Conservation (phyloP, 2,113 vertebrate genomes). For the Melierax canorus region DNA sequence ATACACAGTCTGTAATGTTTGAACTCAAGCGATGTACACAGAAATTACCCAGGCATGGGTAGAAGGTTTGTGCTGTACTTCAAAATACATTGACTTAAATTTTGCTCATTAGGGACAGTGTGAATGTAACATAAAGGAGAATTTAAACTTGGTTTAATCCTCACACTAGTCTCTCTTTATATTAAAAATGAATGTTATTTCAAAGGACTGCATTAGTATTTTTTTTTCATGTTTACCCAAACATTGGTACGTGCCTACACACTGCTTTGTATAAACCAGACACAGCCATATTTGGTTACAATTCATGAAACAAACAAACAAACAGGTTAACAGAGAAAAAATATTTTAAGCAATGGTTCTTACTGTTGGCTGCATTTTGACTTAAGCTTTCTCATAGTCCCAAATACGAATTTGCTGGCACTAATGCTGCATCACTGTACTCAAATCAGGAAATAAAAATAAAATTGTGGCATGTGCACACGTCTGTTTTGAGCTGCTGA, state of each 20-base stretch:
- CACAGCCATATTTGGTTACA: no score
- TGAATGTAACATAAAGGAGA: not conserved
- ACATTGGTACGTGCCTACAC: not conserved
- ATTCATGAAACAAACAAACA: not conserved
- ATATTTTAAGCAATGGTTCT: not conserved
- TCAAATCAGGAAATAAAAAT: not conserved
- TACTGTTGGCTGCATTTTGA: not conserved
- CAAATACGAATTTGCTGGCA: not conserved
- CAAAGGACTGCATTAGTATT: not conserved
- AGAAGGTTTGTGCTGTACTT: not conserved
- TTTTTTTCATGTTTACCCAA: not conserved
- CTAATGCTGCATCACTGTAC: not conserved
- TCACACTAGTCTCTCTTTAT: not conserved
- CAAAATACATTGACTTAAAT: not conserved
- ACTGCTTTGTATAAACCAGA: not conserved
- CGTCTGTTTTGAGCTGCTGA: not conserved
- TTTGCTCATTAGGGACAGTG: not conserved
- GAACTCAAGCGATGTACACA: not conserved
- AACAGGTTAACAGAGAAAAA: not conserved
- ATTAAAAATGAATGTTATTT: not conserved
- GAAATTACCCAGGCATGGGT: not conserved
- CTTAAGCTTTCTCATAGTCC: not conserved
- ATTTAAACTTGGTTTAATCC: not conserved
- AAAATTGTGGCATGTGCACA: not conserved
- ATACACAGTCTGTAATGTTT: not conserved